A percentile compares a stretch with the other conserved stretches of the same genome.
Evolutionary conservation across 2,888 invertebrate species (phyloP).

Genomic region (Cerceris rybyensis): DNA sequence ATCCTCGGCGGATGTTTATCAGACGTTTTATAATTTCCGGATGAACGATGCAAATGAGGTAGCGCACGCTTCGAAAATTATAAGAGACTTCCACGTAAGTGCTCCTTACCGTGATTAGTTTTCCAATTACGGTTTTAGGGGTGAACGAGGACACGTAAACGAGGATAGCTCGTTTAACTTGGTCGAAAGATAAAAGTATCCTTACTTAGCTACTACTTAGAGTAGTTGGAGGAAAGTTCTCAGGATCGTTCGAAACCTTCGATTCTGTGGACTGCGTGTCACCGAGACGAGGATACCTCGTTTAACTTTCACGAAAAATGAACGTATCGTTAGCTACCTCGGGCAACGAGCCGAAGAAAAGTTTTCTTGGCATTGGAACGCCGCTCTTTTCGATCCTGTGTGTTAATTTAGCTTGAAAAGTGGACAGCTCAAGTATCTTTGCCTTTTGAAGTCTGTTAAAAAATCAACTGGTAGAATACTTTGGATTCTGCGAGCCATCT

Average conservation of each 20-base stretch:
- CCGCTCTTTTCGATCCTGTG: slow-evolving; percentile 15
- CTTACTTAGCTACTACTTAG: too few species aligned
- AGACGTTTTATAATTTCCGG: neutral
- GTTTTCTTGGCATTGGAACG: neutral
- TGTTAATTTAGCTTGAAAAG: neutral
- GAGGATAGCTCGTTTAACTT: neutral
- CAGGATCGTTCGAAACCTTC: neutral
- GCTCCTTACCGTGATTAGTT: neutral
- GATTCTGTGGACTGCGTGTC: too few species aligned
- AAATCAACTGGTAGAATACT: neutral
- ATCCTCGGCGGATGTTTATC: neutral
- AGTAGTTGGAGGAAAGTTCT: neutral
- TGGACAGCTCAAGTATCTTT: too few species aligned
- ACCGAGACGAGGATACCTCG: too few species aligned
- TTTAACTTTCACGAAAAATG: too few species aligned
- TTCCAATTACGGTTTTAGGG: neutral
- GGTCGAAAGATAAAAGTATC: neutral
- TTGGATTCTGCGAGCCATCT: too few species aligned
- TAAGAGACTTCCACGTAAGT: neutral
- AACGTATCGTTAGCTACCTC: too few species aligned
- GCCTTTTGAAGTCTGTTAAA: neutral
- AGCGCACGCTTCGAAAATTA: too few species aligned
- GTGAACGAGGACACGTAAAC: neutral
- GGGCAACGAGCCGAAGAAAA: too few species aligned
- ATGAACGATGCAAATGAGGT: neutral